Evolutionary conservation across 2,113 vertebrate genomes (phyloP).

Genomic region (Bettongia penicillata): DNA sequence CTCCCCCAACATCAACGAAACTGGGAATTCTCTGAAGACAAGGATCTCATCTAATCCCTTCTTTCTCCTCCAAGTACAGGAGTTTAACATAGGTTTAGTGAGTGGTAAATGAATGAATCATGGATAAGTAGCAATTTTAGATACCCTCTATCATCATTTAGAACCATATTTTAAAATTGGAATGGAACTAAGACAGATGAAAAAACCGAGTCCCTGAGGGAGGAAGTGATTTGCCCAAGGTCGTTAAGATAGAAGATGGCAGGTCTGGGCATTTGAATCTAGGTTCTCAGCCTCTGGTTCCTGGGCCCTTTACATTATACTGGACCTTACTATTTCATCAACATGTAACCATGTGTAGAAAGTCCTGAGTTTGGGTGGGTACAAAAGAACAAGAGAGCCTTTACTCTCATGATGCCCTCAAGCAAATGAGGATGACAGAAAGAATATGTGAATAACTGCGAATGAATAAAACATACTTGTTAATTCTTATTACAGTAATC

Average conservation of each 20-base stretch:
- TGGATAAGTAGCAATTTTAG: too few relatives aligned
- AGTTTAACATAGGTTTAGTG: constrained; percentile 27
- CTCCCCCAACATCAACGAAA: not conserved
- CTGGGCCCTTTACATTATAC: not conserved
- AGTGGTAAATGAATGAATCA: not conserved
- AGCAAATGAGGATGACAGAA: constrained; percentile 70
- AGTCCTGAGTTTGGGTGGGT: not conserved
- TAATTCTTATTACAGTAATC: constrained; percentile 24
- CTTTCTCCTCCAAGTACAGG: constrained; percentile 58
- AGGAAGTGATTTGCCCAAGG: not conserved
- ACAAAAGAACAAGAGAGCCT: constrained; percentile 58
- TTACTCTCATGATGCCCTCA: constrained; percentile 55
- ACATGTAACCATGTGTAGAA: constrained; percentile 24
- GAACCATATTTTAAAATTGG: not conserved
- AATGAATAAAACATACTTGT: constrained; percentile 27
- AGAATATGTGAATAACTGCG: constrained; percentile 45
- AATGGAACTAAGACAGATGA: not conserved
- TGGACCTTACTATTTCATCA: constrained; percentile 20
- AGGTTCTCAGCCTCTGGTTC: not conserved
- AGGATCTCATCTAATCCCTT: constrained; percentile 53
- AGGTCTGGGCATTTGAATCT: not conserved
- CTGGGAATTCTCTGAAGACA: constrained; percentile 40
- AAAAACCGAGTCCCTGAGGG: not conserved
- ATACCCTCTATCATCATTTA: not conserved
- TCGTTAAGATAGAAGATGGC: not conserved